These are phyloP conservation scores for Neodontobutis hainanensis DNA, from an alignment of 2,113 vertebrate species.

Conservation along the genomic window DNA sequence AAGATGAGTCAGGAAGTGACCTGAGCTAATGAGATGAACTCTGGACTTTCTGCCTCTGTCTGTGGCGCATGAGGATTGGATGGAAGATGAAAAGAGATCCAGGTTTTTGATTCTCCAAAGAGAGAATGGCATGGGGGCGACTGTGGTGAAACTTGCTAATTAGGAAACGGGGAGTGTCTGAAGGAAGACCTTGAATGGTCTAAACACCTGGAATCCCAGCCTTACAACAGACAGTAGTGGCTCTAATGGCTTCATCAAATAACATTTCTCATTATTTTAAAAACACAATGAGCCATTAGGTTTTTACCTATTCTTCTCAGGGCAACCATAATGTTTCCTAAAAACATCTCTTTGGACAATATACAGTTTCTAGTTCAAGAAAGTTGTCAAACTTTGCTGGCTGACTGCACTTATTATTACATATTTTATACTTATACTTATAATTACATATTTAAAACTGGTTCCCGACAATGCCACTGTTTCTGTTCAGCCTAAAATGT, in stretches of 20 bases:
- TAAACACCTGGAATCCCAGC: slow-evolving; percentile 29
- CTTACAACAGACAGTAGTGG: background rate
- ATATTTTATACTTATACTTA: too few species aligned
- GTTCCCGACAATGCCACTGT: too few species aligned
- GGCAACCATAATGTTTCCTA: slow-evolving; percentile 17
- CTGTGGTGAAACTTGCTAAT: slow-evolving; percentile 81
- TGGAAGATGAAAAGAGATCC: slow-evolving; percentile 85
- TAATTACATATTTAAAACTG: too few species aligned
- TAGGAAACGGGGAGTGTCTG: slow-evolving; percentile 78
- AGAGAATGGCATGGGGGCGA: slow-evolving; percentile 35
- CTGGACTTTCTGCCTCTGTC: slow-evolving; percentile 80
- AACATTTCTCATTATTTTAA: too few species aligned
- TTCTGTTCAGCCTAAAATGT: too few species aligned
- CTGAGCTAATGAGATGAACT: slow-evolving; percentile 85
- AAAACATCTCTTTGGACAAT: too few species aligned
- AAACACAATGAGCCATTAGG: background rate
- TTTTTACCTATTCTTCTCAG: slow-evolving; percentile 2
- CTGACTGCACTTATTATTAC: too few species aligned
- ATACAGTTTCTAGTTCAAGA: too few species aligned
- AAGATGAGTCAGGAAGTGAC: slow-evolving; percentile 87
- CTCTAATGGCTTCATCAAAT: background rate
- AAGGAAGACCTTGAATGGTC: slow-evolving; percentile 39
- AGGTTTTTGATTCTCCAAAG: slow-evolving; percentile 34
- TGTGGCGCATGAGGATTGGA: slow-evolving; percentile 74
- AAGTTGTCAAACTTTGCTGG: too few species aligned